These are phyloP conservation scores for Anthrax anthrax DNA, from an alignment of 2,888 invertebrate species.

Conservation along the genomic window DNA sequence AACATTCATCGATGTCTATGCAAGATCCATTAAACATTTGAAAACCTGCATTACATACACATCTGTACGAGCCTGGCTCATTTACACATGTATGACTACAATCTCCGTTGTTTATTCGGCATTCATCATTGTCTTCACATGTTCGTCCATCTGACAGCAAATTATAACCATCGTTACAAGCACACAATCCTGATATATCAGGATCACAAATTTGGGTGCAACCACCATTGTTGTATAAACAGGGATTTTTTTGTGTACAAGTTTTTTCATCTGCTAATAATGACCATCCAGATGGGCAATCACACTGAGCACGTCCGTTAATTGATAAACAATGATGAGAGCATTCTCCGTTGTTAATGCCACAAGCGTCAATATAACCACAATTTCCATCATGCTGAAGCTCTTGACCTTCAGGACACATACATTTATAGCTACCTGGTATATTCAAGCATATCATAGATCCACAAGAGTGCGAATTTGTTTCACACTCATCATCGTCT, in stretches of 20 bases:
- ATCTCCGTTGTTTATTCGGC: conserved; percentile 32
- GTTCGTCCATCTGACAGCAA: conserved; percentile 33
- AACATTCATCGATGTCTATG: conserved; percentile 40
- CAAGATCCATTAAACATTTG: conserved; percentile 23
- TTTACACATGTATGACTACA: conserved; percentile 36
- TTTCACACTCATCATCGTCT: conserved; percentile 38
- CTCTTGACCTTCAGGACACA: conserved; percentile 38
- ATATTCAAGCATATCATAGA: conserved; percentile 32
- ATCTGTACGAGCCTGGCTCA: conserved; percentile 36
- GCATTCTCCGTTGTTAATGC: conserved; percentile 38
- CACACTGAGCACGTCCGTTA: conserved; percentile 34
- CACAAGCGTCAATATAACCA: conserved; percentile 36
- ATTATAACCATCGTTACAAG: conserved; percentile 29
- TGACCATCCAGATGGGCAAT: conserved; percentile 29
- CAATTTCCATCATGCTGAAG: conserved; percentile 22
- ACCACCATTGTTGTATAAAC: conserved; percentile 41
- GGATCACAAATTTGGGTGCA: conserved; percentile 46
- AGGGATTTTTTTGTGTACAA: conserved; percentile 38
- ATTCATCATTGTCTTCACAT: conserved; percentile 42
- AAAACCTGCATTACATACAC: conserved; percentile 38
- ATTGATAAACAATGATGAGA: conserved; percentile 40
- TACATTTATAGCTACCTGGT: conserved; percentile 38
- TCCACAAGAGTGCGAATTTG: conserved; percentile 22
- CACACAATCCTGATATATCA: conserved; percentile 22
- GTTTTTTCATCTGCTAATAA: conserved; percentile 33